phyloP scores from a whole-genome alignment of 2,113 vertebrate species.

The Periophthalmus modestus region DNA sequence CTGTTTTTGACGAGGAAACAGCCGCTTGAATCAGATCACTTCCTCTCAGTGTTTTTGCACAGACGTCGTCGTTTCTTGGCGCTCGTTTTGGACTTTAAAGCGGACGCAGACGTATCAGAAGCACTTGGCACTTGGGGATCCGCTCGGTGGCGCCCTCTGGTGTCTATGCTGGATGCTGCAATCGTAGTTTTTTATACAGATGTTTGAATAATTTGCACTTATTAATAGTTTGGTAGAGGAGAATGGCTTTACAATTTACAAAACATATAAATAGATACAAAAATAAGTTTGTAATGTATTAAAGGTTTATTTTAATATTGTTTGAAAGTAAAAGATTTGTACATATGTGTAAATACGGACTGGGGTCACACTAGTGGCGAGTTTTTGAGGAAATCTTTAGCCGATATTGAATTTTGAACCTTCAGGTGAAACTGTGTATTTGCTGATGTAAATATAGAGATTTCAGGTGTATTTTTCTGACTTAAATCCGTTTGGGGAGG shows the following conservation, averaged over 20 bases:
- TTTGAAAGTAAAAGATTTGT: constrained; percentile 80
- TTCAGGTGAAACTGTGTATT: constrained; percentile 76
- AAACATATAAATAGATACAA: constrained; percentile 74
- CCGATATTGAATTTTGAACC: constrained; percentile 88
- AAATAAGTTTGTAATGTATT: constrained; percentile 83
- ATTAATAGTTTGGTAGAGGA: constrained; percentile 82
- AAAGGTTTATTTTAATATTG: constrained; percentile 90
- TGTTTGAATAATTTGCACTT: constrained; percentile 86
- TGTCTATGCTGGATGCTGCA: constrained; percentile 87
- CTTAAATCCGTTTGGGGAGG: constrained; percentile 64
- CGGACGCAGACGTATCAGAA: constrained; percentile 64
- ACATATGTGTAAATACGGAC: constrained; percentile 81
- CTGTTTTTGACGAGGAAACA: no score
- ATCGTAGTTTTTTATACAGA: constrained; percentile 74
- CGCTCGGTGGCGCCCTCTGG: constrained; percentile 61
- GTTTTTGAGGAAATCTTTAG: constrained; percentile 84
- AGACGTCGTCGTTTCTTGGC: constrained; percentile 70
- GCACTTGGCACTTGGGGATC: constrained; percentile 78
- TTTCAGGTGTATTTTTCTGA: constrained; percentile 76
- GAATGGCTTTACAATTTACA: constrained; percentile 80
- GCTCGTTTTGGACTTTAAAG: no score
- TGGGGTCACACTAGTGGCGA: constrained; percentile 48
- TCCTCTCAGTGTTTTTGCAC: constrained; percentile 81
- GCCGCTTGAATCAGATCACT: constrained; percentile 42
- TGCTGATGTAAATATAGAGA: constrained; percentile 77